These are phyloP conservation scores for Caenorhabditis afra DNA, from an alignment of 2,888 invertebrate species.

Conservation along the genomic window DNA sequence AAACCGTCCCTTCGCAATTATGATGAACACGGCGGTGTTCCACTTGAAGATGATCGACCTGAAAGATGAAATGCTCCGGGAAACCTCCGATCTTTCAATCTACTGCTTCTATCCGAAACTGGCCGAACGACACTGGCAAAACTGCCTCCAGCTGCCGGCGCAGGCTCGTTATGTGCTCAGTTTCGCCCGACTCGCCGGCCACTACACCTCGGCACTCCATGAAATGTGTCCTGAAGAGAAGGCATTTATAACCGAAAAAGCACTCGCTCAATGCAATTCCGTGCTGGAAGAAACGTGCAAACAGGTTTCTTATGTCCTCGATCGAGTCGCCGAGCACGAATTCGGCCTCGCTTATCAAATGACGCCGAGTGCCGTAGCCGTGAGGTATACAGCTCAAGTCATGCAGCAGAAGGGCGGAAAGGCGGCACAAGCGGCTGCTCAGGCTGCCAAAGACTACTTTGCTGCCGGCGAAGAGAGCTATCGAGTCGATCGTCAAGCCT, in stretches of 20 bases:
- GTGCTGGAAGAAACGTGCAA: constrained; percentile 99
- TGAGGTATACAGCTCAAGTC: constrained; percentile 59
- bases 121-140: constrained; percentile 89
- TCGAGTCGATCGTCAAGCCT: constrained; percentile 93
- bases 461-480: constrained; percentile 97
- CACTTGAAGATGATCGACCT: constrained; percentile 98
- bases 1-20: constrained; percentile 90
- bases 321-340: constrained; percentile 98
- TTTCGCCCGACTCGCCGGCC: constrained; percentile 96
- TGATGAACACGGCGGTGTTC: constrained; percentile 93
- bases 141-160: constrained; percentile 98
- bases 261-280: constrained; percentile 93
- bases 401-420: constrained; percentile 56
- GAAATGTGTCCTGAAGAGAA: constrained; percentile 96
- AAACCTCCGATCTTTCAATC: constrained; percentile 96
- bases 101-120: constrained; percentile 85
- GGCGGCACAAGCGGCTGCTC: constrained; percentile 41
- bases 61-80: constrained; percentile 95
- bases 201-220: constrained; percentile 97
- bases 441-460: constrained; percentile 47
- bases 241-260: constrained; percentile 72
- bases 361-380: constrained; percentile 66
- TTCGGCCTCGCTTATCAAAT: constrained; percentile 93
- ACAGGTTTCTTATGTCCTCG: constrained; percentile 97
- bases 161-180: constrained; percentile 95